A percentile compares a stretch with the other conserved stretches of the same genome.
Conservation (phyloP, 2,888 invertebrate species). For the Pyrgus malvae region DNA sequence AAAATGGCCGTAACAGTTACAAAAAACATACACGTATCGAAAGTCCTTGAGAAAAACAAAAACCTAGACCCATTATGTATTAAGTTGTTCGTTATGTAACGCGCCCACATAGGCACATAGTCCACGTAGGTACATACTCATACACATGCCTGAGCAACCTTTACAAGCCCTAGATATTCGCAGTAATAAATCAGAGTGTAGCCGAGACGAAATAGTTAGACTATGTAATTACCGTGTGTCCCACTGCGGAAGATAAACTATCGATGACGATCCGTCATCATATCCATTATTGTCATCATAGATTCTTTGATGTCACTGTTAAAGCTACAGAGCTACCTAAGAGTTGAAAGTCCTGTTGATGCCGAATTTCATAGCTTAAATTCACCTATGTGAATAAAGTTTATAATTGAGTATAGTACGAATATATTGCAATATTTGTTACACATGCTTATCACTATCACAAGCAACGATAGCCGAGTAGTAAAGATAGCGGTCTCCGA, state of each 20-base stretch:
- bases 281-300: not conserved
- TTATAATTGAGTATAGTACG: too few relatives aligned
- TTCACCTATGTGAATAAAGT: too few relatives aligned
- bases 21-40: not conserved
- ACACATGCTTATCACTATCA: too few relatives aligned
- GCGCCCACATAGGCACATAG: slow-evolving; percentile 1
- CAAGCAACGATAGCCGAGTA: too few relatives aligned
- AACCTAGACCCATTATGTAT: not conserved
- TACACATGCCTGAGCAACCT: slow-evolving; percentile 12
- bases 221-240: slow-evolving; percentile 13
- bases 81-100: slow-evolving; percentile 11
- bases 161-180: slow-evolving; percentile 24
- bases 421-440: too few relatives aligned
- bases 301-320: too few relatives aligned
- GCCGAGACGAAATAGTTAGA: slow-evolving; percentile 23
- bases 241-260: not conserved
- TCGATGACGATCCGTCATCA: too few relatives aligned
- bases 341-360: too few relatives aligned
- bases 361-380: too few relatives aligned
- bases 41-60: not conserved
- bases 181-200: slow-evolving; percentile 24
- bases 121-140: not conserved
- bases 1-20: too few relatives aligned
- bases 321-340: too few relatives aligned
- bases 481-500: too few relatives aligned